Conservation (phyloP, 2,113 vertebrate species). For the Meleagris gallopavo region DNA sequence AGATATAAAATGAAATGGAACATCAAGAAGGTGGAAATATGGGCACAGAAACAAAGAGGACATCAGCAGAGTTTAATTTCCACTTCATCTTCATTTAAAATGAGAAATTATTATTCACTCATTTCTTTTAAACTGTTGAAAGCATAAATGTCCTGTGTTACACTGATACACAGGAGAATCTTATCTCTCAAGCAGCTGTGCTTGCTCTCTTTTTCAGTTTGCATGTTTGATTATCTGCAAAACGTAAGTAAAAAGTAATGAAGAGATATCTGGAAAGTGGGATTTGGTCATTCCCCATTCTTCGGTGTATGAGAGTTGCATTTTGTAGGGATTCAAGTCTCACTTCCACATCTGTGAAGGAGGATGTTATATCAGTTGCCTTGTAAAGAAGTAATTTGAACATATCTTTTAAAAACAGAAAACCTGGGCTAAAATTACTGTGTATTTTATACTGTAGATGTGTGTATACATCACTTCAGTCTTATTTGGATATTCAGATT, state of each 20-base stretch:
- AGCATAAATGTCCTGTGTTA: not conserved
- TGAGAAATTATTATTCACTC: not conserved
- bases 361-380: not conserved
- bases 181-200: fast-evolving
- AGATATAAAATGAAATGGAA: not conserved
- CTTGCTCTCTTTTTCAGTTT: not conserved
- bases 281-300: not conserved
- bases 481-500: not conserved
- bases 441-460: fast-evolving
- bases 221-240: not conserved
- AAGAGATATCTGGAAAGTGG: not conserved
- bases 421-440: not conserved
- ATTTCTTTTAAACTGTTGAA: not conserved
- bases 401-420: not conserved
- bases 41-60: not conserved
- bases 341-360: not conserved
- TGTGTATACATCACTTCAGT: not conserved
- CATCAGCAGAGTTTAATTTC: not conserved
- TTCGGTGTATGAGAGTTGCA: not conserved
- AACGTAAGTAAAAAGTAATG: not conserved
- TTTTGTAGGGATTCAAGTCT: not conserved
- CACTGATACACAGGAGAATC: not conserved
- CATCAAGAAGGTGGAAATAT: not conserved
- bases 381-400: not conserved
- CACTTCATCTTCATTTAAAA: not conserved